Base-by-base conservation (phyloP, 1,140 invertebrate species). In the Scylla paramamosain region DNA sequence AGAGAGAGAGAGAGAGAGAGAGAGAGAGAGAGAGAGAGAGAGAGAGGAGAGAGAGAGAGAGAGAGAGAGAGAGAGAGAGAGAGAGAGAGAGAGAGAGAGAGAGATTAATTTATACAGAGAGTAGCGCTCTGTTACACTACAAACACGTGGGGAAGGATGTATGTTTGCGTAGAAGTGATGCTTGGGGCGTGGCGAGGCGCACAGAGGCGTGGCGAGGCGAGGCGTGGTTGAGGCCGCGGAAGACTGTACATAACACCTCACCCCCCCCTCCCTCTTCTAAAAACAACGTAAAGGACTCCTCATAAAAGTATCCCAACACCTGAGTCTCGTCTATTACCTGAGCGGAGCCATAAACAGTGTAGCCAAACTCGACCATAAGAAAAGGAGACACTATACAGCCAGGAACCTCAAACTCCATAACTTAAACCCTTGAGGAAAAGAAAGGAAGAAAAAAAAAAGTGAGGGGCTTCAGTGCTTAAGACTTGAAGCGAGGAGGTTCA, bases 31-130 rank as follows among this genome's bases (percentile, higher is more conserved):
- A 89, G 3, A 45, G 8, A 89, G 87, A 29, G 45, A 10, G 45
- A 10, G 45, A 10, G 28, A 20, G 45, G 0, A 39, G 20, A 14
- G 88, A 46, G 29, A 39, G 39, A 90, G 88, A 39, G 39, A 90
- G 32, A 90, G 32, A 25, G n/a, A 77, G 67, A 59, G 67, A 77
- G n/a, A n/a, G 67, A 77, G n/a, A 77, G n/a, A 77, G 20, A 25
- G 20, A 77, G 67, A 77, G 67, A 77, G 67, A 77, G 67, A 77
- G 67, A 77, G 67, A 77, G 67, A 77, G n/a, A 77, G 67, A 77
- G 67, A 77, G 67, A n/a, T 0, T 77, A n/a, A 7, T n/a, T 20
- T 7, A 7, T n/a, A 77, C 6, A 77, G 20, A 77, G 20, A 77
- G 67, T n/a, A n/a, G 67, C n/a, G 67, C 25, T 77, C 0, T n/a